Percentiles rank a stretch among this genome's conserved stretches.
phyloP scores from a whole-genome alignment of 2,113 vertebrate species.

The Heteronetta atricapilla region DNA sequence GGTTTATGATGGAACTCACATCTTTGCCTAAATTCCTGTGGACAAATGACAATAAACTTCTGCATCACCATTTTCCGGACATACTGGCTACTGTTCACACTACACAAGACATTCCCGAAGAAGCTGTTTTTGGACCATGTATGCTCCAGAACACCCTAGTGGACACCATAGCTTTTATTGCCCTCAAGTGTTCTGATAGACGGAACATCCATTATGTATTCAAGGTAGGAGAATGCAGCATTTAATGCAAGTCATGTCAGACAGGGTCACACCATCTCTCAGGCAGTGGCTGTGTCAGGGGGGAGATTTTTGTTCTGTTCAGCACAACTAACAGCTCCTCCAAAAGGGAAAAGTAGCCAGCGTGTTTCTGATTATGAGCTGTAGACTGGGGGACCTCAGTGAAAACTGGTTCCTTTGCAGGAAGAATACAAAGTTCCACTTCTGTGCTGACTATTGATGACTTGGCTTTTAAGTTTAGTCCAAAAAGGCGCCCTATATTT shows the following conservation, averaged over 20 bases:
- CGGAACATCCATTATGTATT: conserved; percentile 82
- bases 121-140: conserved; percentile 86
- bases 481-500: neutral
- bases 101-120: conserved; percentile 84
- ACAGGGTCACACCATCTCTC: neutral
- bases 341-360: neutral
- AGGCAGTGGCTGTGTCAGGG: neutral
- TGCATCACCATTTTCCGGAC: conserved; percentile 83
- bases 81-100: conserved; percentile 84
- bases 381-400: neutral
- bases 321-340: neutral
- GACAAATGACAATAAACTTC: conserved; percentile 82
- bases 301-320: neutral
- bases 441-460: neutral
- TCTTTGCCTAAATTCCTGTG: conserved; percentile 82
- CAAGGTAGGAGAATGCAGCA: conserved; percentile 75
- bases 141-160: conserved; percentile 84
- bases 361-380: neutral
- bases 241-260: neutral
- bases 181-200: conserved; percentile 84
- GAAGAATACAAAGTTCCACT: neutral
- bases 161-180: conserved; percentile 89
- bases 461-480: neutral
- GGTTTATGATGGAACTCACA: conserved; percentile 79
- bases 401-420: neutral